Conservation (phyloP, 2,797 vertebrate genomes). For the Eupleurogrammus muticus region DNA sequence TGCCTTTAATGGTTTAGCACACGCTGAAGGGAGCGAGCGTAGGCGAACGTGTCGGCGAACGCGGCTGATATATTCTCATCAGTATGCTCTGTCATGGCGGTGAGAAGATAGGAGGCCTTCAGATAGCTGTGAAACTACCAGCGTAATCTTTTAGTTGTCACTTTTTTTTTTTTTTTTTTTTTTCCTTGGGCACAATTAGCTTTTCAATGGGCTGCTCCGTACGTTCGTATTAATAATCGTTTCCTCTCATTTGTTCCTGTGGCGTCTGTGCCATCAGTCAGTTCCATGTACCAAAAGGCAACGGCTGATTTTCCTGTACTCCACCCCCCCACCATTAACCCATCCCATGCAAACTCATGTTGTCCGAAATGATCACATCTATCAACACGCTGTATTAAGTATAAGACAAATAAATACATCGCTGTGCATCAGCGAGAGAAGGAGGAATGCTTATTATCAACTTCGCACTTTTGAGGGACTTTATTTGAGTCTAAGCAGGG, state of each 20-base stretch:
- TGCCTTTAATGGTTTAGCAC: constrained; percentile 68
- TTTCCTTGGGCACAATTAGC: constrained; percentile 34
- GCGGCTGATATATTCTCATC: constrained; percentile 69
- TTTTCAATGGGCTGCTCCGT: constrained; percentile 52
- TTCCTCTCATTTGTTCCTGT: constrained; percentile 56
- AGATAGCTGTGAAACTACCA: constrained; percentile 60
- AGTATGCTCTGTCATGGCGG: constrained; percentile 63
- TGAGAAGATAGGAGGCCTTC: constrained; percentile 60
- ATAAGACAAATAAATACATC: constrained; percentile 44
- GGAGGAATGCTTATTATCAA: constrained; percentile 45
- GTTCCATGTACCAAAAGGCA: constrained; percentile 67
- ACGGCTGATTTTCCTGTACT: constrained; percentile 57
- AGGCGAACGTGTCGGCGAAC: constrained; percentile 61
- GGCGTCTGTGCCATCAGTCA: constrained; percentile 61
- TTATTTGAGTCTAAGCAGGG: constrained; percentile 58
- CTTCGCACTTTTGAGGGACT: constrained; percentile 39
- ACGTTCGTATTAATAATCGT: constrained; percentile 48
- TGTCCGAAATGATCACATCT: constrained; percentile 36
- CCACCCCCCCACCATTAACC: constrained; percentile 31
- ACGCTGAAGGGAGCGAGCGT: constrained; percentile 51
- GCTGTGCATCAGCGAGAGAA: constrained; percentile 27
- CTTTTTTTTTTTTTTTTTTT: constrained; percentile 42
- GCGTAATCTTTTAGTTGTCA: constrained; percentile 64
- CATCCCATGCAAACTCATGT: constrained; percentile 48
- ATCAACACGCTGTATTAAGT: constrained; percentile 33